Percentiles rank a stretch among this genome's conserved stretches.
Conservation (phyloP, 53 echinoderm and acorn worm genomes). For the Hippasteria phrygiana region DNA sequence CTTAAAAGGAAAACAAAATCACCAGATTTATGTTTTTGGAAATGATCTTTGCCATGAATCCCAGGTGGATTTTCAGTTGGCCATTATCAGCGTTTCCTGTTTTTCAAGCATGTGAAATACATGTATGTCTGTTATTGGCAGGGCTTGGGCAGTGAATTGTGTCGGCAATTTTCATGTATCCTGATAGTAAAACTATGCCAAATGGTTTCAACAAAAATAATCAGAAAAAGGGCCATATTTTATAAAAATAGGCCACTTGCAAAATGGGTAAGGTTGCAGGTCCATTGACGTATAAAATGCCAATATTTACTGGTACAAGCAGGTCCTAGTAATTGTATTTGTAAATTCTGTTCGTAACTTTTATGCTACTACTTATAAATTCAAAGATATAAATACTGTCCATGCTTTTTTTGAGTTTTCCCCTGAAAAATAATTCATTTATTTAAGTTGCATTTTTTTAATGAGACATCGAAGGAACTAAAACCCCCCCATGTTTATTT, state of each 20-base stretch:
- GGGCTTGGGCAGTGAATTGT: not conserved
- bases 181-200: constrained; percentile 20
- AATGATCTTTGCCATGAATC: not conserved
- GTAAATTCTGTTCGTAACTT: too few relatives aligned
- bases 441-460: too few relatives aligned
- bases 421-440: too few relatives aligned
- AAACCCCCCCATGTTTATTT: too few relatives aligned
- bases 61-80: not conserved
- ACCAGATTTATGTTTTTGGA: not conserved
- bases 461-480: too few relatives aligned
- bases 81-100: constrained; percentile 12
- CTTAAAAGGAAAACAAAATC: not conserved
- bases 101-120: constrained; percentile 3
- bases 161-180: not conserved
- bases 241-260: not conserved
- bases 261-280: too few relatives aligned
- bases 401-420: too few relatives aligned
- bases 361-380: too few relatives aligned
- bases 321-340: too few relatives aligned
- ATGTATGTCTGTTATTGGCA: not conserved
- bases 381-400: too few relatives aligned
- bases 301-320: too few relatives aligned
- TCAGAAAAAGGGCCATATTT: not conserved
- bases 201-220: not conserved
- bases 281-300: too few relatives aligned